These are phyloP conservation scores for Stenoptilia bipunctidactyla DNA, from an alignment of 2,888 invertebrate species.

Conservation along the genomic window DNA sequence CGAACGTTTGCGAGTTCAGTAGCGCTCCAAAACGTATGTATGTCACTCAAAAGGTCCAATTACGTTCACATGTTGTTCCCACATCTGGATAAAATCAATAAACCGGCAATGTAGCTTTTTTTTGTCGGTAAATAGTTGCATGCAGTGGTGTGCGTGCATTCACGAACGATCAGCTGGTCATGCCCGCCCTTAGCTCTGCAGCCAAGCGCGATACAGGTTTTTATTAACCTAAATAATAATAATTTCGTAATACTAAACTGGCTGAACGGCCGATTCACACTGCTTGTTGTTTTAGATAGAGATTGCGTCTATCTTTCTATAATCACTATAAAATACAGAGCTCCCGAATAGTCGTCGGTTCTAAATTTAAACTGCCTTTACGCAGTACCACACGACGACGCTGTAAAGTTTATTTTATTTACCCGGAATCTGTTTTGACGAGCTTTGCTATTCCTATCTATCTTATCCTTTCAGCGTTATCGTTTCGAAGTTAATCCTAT, in stretches of 20 bases:
- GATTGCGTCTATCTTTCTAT: too few relatives aligned
- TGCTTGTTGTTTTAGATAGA: too few relatives aligned
- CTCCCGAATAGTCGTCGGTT: too few relatives aligned
- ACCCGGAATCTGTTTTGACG: too few relatives aligned
- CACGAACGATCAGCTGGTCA: constrained; percentile 50
- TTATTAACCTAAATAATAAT: neutral
- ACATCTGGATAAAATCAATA: constrained; percentile 46
- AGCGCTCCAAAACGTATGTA: neutral
- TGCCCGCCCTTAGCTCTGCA: constrained; percentile 28
- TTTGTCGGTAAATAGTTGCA: constrained; percentile 42
- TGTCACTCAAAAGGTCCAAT: constrained; percentile 5
- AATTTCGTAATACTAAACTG: neutral
- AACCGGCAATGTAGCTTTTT: constrained; percentile 15
- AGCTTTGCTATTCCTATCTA: too few relatives aligned
- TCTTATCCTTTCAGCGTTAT: too few relatives aligned
- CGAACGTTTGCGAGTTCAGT: constrained; percentile 5
- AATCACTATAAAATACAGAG: too few relatives aligned
- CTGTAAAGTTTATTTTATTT: too few relatives aligned
- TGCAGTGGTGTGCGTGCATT: constrained; percentile 27
- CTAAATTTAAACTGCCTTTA: too few relatives aligned
- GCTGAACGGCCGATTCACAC: neutral
- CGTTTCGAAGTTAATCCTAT: too few relatives aligned
- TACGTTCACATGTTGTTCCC: neutral
- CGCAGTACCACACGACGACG: too few relatives aligned
- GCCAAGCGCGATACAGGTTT: neutral